phyloP scores from a whole-genome alignment of 2,113 vertebrate genomes.

The Dipodomys stephensi region DNA sequence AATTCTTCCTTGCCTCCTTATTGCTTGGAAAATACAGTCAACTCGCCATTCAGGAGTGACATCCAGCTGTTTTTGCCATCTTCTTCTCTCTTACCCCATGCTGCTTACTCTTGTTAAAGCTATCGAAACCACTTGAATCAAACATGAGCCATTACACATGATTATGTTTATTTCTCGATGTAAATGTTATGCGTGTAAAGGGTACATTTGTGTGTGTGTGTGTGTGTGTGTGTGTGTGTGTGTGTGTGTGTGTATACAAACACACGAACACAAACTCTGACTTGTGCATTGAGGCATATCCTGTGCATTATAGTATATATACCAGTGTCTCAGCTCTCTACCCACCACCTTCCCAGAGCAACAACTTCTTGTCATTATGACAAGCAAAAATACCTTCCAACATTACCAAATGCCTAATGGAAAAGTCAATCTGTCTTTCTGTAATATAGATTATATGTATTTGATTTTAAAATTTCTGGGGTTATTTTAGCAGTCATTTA shows the following conservation, averaged over 20 bases:
- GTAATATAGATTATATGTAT: not conserved
- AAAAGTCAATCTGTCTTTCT: too few species aligned
- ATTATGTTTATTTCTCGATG: not conserved
- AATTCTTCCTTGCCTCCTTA: not conserved
- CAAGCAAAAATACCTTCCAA: not conserved
- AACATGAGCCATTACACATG: fast-evolving
- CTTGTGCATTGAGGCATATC: not conserved
- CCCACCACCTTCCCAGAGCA: too few species aligned
- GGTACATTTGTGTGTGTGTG: not conserved
- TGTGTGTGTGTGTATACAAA: not conserved
- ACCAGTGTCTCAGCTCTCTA: too few species aligned
- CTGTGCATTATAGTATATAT: too few species aligned
- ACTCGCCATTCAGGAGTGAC: too few species aligned
- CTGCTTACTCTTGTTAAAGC: not conserved
- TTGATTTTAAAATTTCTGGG: too few species aligned
- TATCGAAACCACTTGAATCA: not conserved
- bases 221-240: not conserved
- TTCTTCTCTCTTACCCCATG: not conserved
- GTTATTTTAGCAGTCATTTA: not conserved
- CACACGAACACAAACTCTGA: too few species aligned
- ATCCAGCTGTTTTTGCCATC: not conserved
- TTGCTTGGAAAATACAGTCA: not conserved
- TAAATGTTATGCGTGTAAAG: not conserved
- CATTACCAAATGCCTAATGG: not conserved
- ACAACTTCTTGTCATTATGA: not conserved